Conservation (phyloP, 2,888 invertebrate genomes). For the Sicus ferrugineus region DNA sequence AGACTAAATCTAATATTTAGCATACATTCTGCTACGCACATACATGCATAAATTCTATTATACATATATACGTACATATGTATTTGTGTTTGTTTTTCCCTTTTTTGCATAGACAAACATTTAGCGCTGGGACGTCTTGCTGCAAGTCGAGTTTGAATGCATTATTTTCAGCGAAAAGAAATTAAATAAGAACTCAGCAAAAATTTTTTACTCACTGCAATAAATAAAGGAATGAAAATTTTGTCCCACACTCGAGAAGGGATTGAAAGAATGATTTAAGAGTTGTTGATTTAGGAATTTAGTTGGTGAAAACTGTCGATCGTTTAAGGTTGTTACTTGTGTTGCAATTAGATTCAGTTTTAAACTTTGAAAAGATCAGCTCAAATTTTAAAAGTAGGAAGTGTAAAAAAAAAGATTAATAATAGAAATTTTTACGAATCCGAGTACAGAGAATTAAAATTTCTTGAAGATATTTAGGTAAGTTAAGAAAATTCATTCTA, state of each 20-base stretch:
- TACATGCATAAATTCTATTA: background rate
- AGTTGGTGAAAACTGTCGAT: slow-evolving; percentile 11
- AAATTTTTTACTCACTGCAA: background rate
- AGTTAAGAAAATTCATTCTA: too few species aligned
- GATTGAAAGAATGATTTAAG: background rate
- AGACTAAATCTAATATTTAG: background rate
- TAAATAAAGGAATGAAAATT: too few species aligned
- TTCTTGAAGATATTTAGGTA: background rate
- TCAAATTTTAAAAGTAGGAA: too few species aligned
- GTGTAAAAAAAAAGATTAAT: background rate
- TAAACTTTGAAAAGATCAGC: background rate
- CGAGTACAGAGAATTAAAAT: background rate
- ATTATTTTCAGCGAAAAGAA: background rate
- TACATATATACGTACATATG: background rate
- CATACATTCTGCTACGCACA: background rate
- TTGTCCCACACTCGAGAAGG: slow-evolving; percentile 25
- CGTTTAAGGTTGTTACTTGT: slow-evolving; percentile 17
- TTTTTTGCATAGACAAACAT: too few species aligned
- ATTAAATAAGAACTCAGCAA: slow-evolving; percentile 26
- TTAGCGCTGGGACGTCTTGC: too few species aligned
- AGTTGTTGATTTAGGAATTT: slow-evolving; percentile 2
- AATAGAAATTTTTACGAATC: background rate
- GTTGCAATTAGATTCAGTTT: too few species aligned
- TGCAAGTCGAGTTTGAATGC: background rate
- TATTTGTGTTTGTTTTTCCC: background rate